Percentiles rank a stretch among this genome's conserved stretches.
Conservation (phyloP, 2,113 vertebrate species). For the Nothoprocta perdicaria region DNA sequence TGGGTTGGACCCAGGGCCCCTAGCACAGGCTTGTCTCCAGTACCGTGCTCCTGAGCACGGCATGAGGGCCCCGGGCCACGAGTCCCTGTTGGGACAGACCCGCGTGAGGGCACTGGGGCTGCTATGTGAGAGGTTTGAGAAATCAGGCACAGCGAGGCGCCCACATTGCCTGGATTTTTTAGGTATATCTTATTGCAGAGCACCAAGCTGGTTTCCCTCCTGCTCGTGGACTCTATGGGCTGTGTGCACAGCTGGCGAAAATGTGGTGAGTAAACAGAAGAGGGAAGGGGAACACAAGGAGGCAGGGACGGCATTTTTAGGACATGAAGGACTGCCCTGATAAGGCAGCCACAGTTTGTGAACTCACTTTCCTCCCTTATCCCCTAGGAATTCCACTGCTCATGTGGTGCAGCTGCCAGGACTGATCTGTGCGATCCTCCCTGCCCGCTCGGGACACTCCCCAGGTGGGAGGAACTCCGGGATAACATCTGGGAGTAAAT, state of each 20-base stretch:
- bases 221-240: background rate
- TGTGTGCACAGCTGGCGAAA: background rate
- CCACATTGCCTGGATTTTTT: background rate
- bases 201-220: background rate
- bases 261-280: background rate
- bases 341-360: background rate
- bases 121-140: background rate
- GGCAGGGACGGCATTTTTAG: background rate
- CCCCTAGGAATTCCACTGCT: background rate
- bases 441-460: background rate
- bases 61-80: background rate
- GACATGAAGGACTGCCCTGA: fast-evolving
- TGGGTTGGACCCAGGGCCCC: background rate
- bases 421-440: background rate
- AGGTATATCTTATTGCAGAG: background rate
- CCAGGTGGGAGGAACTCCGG: fast-evolving
- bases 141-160: background rate
- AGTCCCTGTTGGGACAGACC: background rate
- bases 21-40: background rate
- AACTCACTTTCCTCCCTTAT: background rate
- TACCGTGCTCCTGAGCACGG: background rate
- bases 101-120: background rate
- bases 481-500: background rate
- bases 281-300: background rate
- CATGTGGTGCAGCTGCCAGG: background rate